A percentile compares a stretch with the other conserved stretches of the same genome.
Conservation (phyloP, 2,888 invertebrate species). For the Busseola fusca region DNA sequence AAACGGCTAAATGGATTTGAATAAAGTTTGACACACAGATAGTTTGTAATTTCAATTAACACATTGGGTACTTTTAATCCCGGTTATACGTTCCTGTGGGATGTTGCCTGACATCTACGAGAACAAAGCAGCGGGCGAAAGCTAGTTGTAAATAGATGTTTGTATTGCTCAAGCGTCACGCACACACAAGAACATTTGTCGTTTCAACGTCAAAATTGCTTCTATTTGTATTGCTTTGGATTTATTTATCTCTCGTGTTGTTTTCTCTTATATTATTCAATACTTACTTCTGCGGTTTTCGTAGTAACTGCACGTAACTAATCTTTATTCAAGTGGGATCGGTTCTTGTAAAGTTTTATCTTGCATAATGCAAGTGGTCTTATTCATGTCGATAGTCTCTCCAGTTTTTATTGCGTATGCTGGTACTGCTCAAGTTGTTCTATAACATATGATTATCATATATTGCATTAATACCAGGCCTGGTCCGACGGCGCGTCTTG, state of each 20-base stretch:
- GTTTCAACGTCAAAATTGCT: constrained; percentile 19
- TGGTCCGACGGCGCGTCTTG: too few species aligned
- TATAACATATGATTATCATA: too few species aligned
- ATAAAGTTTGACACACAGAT: background rate
- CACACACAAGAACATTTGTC: constrained; percentile 19
- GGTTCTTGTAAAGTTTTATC: background rate
- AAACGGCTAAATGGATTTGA: background rate
- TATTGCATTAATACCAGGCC: too few species aligned
- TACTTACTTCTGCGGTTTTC: background rate
- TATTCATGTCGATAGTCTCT: background rate
- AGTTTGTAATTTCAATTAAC: background rate
- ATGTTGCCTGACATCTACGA: background rate
- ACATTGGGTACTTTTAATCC: background rate
- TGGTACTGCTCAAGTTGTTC: background rate
- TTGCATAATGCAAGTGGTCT: background rate
- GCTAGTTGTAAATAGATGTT: constrained; percentile 8
- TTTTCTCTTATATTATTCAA: constrained; percentile 1
- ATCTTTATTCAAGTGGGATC: background rate
- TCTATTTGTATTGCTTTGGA: constrained; percentile 1
- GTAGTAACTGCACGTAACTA: background rate
- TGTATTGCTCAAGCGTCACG: background rate
- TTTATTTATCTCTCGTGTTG: background rate
- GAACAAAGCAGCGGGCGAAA: background rate
- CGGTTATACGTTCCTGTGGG: background rate
- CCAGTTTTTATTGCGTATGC: background rate